A percentile compares a stretch with the other conserved stretches of the same genome.
Conservation (phyloP, 2,113 vertebrate genomes). For the Prunella himalayana region DNA sequence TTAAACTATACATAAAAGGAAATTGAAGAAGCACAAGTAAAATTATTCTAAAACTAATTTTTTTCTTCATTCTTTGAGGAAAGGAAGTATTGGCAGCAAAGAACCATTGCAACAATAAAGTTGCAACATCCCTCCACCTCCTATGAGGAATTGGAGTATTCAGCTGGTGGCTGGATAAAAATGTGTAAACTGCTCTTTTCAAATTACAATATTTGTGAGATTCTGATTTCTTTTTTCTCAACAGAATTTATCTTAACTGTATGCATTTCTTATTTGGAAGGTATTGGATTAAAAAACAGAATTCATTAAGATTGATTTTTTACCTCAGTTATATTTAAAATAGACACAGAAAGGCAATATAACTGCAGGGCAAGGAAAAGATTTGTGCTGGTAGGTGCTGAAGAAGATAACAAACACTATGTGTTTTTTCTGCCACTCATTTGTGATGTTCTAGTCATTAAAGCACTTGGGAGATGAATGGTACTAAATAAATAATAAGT, state of each 20-base stretch:
- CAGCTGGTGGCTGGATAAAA: background rate
- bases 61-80: background rate
- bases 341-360: background rate
- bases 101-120: background rate
- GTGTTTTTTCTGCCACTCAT: background rate
- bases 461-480: background rate
- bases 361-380: background rate
- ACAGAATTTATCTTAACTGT: background rate
- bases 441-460: background rate
- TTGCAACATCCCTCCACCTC: background rate
- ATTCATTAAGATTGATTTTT: background rate
- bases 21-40: background rate
- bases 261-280: background rate
- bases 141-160: background rate
- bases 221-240: background rate
- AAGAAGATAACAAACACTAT: background rate
- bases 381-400: background rate
- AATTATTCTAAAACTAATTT: background rate
- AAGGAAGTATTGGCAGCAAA: background rate
- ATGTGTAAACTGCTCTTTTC: background rate
- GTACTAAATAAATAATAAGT: constrained; percentile 23
- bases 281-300: background rate
- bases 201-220: background rate
- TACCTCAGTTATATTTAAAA: background rate
- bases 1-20: background rate